These are phyloP conservation scores for Ariolimax columbianus DNA, from an alignment of 2,888 invertebrate species.

Conservation along the genomic window DNA sequence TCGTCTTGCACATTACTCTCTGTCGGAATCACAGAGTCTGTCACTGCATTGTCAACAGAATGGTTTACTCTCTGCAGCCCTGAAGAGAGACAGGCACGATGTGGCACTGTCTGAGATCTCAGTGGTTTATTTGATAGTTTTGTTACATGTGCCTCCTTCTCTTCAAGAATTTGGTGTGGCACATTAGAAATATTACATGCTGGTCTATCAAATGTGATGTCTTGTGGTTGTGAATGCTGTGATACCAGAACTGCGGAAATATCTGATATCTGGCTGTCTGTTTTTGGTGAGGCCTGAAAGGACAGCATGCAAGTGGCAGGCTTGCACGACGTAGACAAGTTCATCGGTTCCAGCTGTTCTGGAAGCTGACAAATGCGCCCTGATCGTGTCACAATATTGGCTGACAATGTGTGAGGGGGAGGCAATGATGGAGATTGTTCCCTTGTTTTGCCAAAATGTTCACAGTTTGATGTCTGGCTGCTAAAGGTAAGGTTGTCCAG, in stretches of 20 bases:
- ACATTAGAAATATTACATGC: background rate
- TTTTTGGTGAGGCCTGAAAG: background rate
- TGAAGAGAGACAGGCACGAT: background rate
- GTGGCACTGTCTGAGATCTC: background rate
- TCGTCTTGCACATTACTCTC: background rate
- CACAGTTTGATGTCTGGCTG: background rate
- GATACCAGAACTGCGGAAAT: background rate
- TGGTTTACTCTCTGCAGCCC: background rate
- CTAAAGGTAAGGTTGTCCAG: background rate
- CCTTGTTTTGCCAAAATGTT: background rate
- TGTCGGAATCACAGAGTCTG: background rate
- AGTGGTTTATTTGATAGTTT: background rate
- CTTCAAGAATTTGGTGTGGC: background rate
- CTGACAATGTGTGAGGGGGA: background rate
- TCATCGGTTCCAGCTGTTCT: slow-evolving; percentile 48
- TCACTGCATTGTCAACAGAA: background rate
- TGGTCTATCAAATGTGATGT: background rate
- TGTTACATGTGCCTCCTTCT: background rate
- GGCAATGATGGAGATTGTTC: background rate
- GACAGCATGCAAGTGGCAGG: background rate
- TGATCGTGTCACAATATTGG: background rate
- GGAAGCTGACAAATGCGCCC: slow-evolving; percentile 32
- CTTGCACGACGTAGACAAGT: slow-evolving; percentile 44
- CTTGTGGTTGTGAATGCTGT: background rate
- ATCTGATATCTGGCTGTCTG: slow-evolving; percentile 1